A percentile compares a stretch with the other conserved stretches of the same genome.
Evolutionary conservation across 2,113 vertebrate genomes (phyloP).

Genomic region (Colossoma macropomum): DNA sequence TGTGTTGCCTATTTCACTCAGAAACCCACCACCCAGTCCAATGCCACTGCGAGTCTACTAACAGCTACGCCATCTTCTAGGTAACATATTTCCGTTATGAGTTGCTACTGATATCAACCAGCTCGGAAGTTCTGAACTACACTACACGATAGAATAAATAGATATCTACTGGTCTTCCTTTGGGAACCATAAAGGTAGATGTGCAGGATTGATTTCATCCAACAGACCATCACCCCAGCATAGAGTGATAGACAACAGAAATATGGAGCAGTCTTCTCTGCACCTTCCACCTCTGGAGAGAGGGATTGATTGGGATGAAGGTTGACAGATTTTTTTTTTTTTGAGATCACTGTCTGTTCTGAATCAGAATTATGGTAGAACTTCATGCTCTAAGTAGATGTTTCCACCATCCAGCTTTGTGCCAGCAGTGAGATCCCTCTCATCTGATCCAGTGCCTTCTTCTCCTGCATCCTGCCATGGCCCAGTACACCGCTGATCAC

Average conservation of each 20-base stretch:
- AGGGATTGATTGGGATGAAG: conserved; percentile 46
- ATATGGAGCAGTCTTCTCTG: not conserved
- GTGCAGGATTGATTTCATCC: conserved; percentile 8
- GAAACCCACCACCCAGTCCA: not conserved
- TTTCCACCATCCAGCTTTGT: not conserved
- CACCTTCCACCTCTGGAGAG: not conserved
- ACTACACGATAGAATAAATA: conserved; percentile 55
- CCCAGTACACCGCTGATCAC: too few species aligned
- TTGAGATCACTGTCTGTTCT: conserved; percentile 64
- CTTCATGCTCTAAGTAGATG: conserved; percentile 11
- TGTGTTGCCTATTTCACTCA: conserved; percentile 20
- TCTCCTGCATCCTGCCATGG: conserved; percentile 33
- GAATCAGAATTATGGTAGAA: conserved; percentile 56
- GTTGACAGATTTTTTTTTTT: conserved; percentile 59
- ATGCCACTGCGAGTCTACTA: not conserved
- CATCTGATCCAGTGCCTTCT: conserved; percentile 60
- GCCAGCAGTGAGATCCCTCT: conserved; percentile 60
- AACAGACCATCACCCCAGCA: conserved; percentile 14
- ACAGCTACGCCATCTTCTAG: conserved; percentile 40
- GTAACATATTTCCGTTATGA: conserved; percentile 18
- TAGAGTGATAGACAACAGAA: conserved; percentile 14
- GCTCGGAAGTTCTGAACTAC: conserved; percentile 46
- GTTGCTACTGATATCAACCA: conserved; percentile 35
- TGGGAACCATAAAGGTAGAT: conserved; percentile 25
- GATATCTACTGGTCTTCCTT: conserved; percentile 47